Percentiles rank a stretch among this genome's conserved stretches.
These are phyloP conservation scores for Galemys pyrenaicus DNA, from an alignment of 2,113 vertebrate species.

Conservation along the genomic window DNA sequence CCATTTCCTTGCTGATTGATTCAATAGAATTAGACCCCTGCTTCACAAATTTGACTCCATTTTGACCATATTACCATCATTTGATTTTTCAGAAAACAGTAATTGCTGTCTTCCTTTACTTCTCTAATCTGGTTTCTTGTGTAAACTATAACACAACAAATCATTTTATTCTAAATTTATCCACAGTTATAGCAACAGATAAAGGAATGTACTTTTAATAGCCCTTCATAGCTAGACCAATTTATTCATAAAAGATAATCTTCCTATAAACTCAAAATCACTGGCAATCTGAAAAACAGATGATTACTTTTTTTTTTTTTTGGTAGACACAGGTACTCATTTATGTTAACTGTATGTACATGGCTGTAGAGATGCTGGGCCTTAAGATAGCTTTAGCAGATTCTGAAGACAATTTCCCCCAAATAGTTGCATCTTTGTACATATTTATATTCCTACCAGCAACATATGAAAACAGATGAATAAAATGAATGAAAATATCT, in stretches of 20 bases:
- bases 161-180: background rate
- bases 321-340: background rate
- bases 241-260: constrained; percentile 55
- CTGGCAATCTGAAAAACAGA: constrained; percentile 47
- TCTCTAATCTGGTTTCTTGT: background rate
- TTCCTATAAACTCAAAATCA: constrained; percentile 65
- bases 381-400: background rate
- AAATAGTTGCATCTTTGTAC: background rate
- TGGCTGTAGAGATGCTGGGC: background rate
- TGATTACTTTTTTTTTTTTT: too few relatives aligned
- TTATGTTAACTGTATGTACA: background rate
- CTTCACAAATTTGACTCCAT: background rate
- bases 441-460: background rate
- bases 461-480: too few relatives aligned
- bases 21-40: background rate
- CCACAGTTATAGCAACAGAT: background rate
- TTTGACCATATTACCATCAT: background rate
- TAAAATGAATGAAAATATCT: constrained; percentile 39
- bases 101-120: background rate
- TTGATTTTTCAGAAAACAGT: background rate
- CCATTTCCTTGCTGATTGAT: background rate
- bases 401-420: background rate
- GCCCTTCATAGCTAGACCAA: constrained; percentile 12
- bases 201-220: constrained; percentile 46
- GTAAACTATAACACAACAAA: background rate